Conservation (phyloP, 2,888 invertebrate genomes). For the Hylaea fasciaria region DNA sequence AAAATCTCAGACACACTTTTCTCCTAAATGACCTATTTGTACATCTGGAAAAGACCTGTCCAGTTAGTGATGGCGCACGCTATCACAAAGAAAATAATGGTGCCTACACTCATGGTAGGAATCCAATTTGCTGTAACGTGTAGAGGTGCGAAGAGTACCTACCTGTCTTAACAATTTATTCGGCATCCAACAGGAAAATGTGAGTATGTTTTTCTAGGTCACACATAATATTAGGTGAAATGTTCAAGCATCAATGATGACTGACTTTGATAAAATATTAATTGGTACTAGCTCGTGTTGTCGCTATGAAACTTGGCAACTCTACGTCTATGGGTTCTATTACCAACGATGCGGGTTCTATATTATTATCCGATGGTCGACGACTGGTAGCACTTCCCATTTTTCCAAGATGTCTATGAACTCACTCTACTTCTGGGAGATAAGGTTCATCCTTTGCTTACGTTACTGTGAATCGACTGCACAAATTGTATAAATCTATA, state of each 20-base stretch:
- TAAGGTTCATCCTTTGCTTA: background rate
- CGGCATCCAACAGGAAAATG: slow-evolving; percentile 51
- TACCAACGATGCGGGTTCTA: too few relatives aligned
- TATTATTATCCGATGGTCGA: too few relatives aligned
- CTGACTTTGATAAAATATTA: background rate
- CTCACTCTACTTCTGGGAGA: background rate
- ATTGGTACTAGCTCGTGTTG: background rate
- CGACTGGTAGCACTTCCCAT: background rate
- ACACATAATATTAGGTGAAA: slow-evolving; percentile 63
- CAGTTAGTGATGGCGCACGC: slow-evolving; percentile 24
- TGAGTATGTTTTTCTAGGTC: slow-evolving; percentile 51
- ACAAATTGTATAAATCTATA: too few relatives aligned
- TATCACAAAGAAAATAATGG: slow-evolving; percentile 39
- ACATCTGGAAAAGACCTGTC: slow-evolving; percentile 24
- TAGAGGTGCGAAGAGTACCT: slow-evolving; percentile 53
- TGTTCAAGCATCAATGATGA: slow-evolving; percentile 37
- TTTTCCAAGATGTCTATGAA: background rate
- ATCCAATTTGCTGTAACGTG: slow-evolving; percentile 52
- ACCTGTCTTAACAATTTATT: slow-evolving; percentile 57
- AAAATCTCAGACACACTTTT: background rate
- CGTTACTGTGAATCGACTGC: background rate
- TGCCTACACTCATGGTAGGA: slow-evolving; percentile 36
- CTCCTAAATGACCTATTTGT: slow-evolving; percentile 13
- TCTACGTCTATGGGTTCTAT: too few relatives aligned
- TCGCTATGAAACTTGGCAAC: too few relatives aligned